Evolutionary conservation across 2,113 vertebrate genomes (phyloP).

Genomic region (Benitochromis conjunctus): DNA sequence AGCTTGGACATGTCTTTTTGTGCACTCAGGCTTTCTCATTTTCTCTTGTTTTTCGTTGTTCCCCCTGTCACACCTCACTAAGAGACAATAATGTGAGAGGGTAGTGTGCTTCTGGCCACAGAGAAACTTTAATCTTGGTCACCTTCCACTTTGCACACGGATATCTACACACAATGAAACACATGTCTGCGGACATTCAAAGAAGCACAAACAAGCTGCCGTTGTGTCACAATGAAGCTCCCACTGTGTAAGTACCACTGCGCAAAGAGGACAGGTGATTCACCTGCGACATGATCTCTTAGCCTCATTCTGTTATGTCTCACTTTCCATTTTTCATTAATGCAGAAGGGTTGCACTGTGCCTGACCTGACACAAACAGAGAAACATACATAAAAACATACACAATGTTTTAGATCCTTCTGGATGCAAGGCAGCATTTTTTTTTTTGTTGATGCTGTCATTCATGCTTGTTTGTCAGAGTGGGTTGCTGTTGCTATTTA

Average conservation of each 20-base stretch:
- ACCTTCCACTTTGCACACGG: slow-evolving; percentile 5
- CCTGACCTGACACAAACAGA: neutral
- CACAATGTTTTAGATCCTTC: neutral
- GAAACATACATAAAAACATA: neutral
- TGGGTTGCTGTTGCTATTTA: neutral
- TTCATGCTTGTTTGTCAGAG: neutral
- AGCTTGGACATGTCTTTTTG: slow-evolving; percentile 23
- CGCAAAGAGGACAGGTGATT: slow-evolving; percentile 7
- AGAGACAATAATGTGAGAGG: slow-evolving; percentile 37
- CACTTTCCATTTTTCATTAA: neutral
- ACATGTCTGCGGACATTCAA: neutral
- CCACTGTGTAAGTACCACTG: neutral
- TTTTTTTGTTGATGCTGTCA: neutral
- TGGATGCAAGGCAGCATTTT: neutral
- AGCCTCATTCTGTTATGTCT: neutral
- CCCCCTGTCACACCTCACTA: slow-evolving; percentile 17
- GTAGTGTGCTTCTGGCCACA: neutral
- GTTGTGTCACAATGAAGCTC: neutral
- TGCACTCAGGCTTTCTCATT: slow-evolving; percentile 30
- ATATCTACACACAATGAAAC: neutral
- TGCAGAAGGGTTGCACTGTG: neutral
- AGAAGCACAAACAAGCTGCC: neutral
- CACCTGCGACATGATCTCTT: slow-evolving; percentile 3
- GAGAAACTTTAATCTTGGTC: slow-evolving; percentile 24
- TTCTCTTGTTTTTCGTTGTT: slow-evolving; percentile 6